Conservation (phyloP, 1,140 invertebrate species). For the Chrysopa pallens region DNA sequence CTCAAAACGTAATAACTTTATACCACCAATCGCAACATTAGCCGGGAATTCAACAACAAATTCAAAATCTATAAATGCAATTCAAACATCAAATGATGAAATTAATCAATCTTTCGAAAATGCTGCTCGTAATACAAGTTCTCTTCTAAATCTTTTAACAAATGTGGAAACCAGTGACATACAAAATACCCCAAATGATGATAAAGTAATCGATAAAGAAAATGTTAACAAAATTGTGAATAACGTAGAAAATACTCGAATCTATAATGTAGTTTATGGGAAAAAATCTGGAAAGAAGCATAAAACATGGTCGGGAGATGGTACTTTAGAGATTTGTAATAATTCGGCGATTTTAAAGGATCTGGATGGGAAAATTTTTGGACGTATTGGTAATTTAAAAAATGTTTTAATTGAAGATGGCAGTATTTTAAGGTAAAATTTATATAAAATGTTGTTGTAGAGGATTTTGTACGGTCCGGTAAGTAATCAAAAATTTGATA, state of each 20-base stretch:
- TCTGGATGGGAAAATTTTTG: conserved; percentile 28
- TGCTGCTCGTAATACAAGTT: background rate
- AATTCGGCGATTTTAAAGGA: conserved; percentile 35
- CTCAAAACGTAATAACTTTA: conserved; percentile 1
- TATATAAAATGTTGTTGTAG: conserved; percentile 3
- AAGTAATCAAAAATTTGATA: conserved; percentile 1
- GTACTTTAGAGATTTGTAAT: conserved; percentile 34
- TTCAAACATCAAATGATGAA: background rate
- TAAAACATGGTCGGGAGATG: conserved; percentile 60
- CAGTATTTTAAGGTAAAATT: conserved; percentile 7
- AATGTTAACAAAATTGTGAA: background rate
- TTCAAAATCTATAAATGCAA: background rate
- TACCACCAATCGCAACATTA: conserved; percentile 1
- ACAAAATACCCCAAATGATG: background rate
- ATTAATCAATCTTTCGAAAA: background rate
- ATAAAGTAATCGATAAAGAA: background rate
- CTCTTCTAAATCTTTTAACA: conserved; percentile 3
- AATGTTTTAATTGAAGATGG: conserved; percentile 24
- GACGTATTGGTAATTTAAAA: conserved; percentile 24
- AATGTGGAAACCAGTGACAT: background rate
- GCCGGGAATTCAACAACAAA: background rate
- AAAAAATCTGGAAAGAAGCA: conserved; percentile 52
- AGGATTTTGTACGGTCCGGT: no score
- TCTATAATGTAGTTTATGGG: conserved; percentile 42
- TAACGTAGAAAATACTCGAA: conserved; percentile 4